A percentile compares a stretch with the other conserved stretches of the same genome.
phyloP scores from a whole-genome alignment of 1,140 invertebrate genomes.

The Diorhabda sublineata region DNA sequence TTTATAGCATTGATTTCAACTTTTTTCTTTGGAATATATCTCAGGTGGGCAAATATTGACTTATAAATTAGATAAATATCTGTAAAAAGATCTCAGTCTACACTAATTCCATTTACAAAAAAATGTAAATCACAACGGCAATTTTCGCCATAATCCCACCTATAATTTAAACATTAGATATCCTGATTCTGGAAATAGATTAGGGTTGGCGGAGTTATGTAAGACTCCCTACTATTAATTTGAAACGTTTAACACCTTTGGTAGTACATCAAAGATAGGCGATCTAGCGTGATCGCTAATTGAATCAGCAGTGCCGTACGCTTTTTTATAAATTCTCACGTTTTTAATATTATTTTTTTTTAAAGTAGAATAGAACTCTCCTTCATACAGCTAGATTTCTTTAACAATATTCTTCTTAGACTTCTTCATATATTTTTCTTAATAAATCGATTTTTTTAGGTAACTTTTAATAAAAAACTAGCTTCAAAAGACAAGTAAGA shows the following conservation, averaged over 20 bases:
- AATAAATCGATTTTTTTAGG: too few relatives aligned
- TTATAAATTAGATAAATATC: neutral
- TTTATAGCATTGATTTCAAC: neutral
- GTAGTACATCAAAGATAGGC: constrained; percentile 6
- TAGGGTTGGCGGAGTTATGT: neutral
- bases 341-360: too few relatives aligned
- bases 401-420: too few relatives aligned
- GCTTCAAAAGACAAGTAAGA: too few relatives aligned
- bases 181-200: neutral
- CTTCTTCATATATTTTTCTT: too few relatives aligned
- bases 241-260: constrained; percentile 9
- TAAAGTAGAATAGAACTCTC: too few relatives aligned
- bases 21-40: neutral
- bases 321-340: too few relatives aligned
- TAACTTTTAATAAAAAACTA: too few relatives aligned
- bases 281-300: constrained; percentile 6
- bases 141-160: neutral
- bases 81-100: neutral
- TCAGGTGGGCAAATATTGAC: neutral
- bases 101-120: neutral
- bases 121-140: neutral
- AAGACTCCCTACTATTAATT: neutral
- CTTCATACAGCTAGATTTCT: too few relatives aligned
- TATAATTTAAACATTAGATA: constrained; percentile 1
- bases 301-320: neutral